Percentiles rank a stretch among this genome's conserved stretches.
Conservation (phyloP, 2,113 vertebrate genomes). For the Phodopus roborovskii region DNA sequence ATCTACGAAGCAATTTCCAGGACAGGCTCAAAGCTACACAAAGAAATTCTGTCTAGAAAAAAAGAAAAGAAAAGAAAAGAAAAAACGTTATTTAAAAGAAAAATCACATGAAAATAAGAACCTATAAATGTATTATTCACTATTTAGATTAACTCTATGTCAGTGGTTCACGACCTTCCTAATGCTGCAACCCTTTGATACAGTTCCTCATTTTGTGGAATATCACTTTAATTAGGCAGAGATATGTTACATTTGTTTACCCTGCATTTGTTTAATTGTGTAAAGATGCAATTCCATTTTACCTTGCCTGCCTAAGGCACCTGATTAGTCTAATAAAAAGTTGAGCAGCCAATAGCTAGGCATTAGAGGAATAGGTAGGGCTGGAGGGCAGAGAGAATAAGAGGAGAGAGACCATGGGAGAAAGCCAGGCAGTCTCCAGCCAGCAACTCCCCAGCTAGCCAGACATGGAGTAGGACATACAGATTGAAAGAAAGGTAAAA, state of each 20-base stretch:
- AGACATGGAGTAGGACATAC: not conserved
- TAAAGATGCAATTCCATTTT: not conserved
- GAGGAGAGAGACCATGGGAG: not conserved
- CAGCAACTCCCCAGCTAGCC: not conserved
- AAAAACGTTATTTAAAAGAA: not conserved
- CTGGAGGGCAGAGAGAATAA: not conserved
- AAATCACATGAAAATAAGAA: conserved; percentile 36
- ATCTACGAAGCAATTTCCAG: too few relatives aligned
- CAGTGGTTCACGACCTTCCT: not conserved
- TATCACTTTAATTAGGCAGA: not conserved
- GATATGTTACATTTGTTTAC: not conserved
- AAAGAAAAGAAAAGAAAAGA: too few relatives aligned
- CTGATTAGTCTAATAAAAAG: not conserved
- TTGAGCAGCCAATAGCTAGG: not conserved
- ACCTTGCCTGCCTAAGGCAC: not conserved
- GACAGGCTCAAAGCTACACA: too few relatives aligned
- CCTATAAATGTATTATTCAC: conserved; percentile 20
- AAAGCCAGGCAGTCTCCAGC: not conserved
- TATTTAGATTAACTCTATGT: conserved; percentile 19
- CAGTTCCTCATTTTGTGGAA: not conserved
- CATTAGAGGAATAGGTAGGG: too few relatives aligned
- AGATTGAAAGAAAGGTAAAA: not conserved
- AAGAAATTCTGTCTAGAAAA: too few relatives aligned
- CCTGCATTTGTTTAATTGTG: not conserved
- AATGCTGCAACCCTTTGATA: not conserved